A percentile compares a stretch with the other conserved stretches of the same genome.
Conservation (phyloP, 2,113 vertebrate genomes). For the Gavia stellata region DNA sequence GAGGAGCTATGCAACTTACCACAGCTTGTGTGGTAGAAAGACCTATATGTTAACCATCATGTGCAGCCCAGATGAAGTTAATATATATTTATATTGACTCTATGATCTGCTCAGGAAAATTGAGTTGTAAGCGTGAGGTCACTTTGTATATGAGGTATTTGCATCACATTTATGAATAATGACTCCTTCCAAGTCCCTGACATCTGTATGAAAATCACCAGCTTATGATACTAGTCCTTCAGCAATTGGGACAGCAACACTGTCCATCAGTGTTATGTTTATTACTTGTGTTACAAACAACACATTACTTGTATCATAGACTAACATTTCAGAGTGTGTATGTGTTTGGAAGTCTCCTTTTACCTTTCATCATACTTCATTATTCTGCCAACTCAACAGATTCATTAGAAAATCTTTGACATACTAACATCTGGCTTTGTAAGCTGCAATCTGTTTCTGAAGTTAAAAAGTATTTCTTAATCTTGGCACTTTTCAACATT, state of each 20-base stretch:
- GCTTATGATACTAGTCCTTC: not conserved
- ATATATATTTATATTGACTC: not conserved
- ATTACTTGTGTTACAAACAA: not conserved
- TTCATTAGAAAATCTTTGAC: not conserved
- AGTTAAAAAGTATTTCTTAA: not conserved
- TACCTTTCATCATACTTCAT: not conserved
- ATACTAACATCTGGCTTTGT: not conserved
- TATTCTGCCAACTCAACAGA: not conserved
- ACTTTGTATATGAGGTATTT: not conserved
- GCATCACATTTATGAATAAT: not conserved
- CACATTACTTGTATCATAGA: not conserved
- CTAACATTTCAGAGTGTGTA: not conserved
- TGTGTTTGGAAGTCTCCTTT: not conserved
- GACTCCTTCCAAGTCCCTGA: not conserved
- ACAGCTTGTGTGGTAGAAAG: not conserved
- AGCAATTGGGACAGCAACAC: not conserved
- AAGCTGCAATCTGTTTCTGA: not conserved
- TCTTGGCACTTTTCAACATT: not conserved
- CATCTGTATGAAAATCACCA: not conserved
- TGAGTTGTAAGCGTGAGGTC: not conserved
- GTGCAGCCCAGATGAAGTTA: not conserved
- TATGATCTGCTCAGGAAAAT: not conserved
- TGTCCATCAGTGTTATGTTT: not conserved
- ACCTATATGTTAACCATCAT: accelerated
- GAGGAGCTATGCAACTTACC: not conserved